Evolutionary conservation across 2,888 invertebrate genomes (phyloP), one percentile per base, ranked within the genome.

Genomic region (Agrotis exclamationis): DNA sequence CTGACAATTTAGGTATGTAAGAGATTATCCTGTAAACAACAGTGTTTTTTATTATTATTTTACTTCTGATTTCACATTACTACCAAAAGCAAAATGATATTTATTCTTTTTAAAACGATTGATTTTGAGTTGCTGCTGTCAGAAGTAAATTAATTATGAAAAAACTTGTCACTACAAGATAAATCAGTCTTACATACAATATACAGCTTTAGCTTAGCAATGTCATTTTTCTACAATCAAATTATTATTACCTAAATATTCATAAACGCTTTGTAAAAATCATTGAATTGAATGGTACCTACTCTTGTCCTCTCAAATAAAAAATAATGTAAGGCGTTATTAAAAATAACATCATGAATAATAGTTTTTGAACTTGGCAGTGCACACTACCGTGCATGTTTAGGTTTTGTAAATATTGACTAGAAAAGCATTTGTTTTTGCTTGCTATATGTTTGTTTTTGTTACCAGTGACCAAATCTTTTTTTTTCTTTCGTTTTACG

Each of bases 401-500:
- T 59, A 45, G 13, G 20, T 16, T 24, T n/a, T 14, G 13, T 5
- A 58, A 28, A 39, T n/a, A 4, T 16, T 16, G 3, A 47, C 4
- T 20, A 9, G 2, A 16, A 64, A 39, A 44, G n/a, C 20, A 51
- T 50, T 66, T 24, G 3, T 16, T 22, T n/a, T 24, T 18, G 51
- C 22, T 59, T 47, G n/a, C 24, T 47, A 65, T 48, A 7, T 56
- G 14, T 45, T 56, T 13, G n/a, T 20, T 47, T 22, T 14, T 57
- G 69, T 74, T 70, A 69, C 60, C 60, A 64, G 48, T 50, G 11
- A n/a, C 28, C 13, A 45, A 54, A 58, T 53, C 1, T 53, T 28
- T 66, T 67, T 47, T 47, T 47, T 67, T 77, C 20, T 45, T 63
- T 45, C 20, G 47, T 76, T 70, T 45, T 59, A 67, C 69, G 64